A percentile compares a stretch with the other conserved stretches of the same genome.
These are phyloP conservation scores for Typhlichthys eigenmanni DNA, from an alignment of 2,797 vertebrate genomes.

Conservation along the genomic window DNA sequence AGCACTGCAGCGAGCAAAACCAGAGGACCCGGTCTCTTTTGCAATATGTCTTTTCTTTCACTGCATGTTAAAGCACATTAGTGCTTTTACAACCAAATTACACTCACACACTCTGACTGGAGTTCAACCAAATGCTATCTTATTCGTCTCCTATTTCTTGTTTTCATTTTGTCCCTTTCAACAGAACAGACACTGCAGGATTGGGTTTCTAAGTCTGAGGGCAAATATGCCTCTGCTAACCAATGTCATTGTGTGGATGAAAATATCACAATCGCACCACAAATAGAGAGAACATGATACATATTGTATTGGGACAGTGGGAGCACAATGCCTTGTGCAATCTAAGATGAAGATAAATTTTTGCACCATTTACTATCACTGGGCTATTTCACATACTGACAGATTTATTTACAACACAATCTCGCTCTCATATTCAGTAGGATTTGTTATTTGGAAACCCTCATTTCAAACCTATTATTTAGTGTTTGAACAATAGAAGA, in stretches of 20 bases:
- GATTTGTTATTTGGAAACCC: background rate
- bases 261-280: slow-evolving; percentile 51
- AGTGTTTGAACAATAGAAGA: too few relatives aligned
- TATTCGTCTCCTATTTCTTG: slow-evolving; percentile 8
- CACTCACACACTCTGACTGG: slow-evolving; percentile 3
- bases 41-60: slow-evolving; percentile 10
- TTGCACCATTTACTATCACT: slow-evolving; percentile 26
- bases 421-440: background rate
- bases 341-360: slow-evolving; percentile 36
- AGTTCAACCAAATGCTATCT: slow-evolving; percentile 11
- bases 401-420: slow-evolving; percentile 21
- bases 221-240: slow-evolving; percentile 48
- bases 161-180: slow-evolving; percentile 21
- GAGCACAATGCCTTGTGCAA: slow-evolving; percentile 28
- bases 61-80: slow-evolving; percentile 4
- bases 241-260: slow-evolving; percentile 50
- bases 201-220: slow-evolving; percentile 55
- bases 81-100: background rate
- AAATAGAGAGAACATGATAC: slow-evolving; percentile 58
- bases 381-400: slow-evolving; percentile 20
- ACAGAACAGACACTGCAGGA: slow-evolving; percentile 44
- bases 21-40: slow-evolving; percentile 40
- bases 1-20: slow-evolving; percentile 40
- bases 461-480: background rate
- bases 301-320: slow-evolving; percentile 40